A percentile compares a stretch with the other conserved stretches of the same genome.
phyloP scores from a whole-genome alignment of 2,888 invertebrate species.

The Smittia sp. region DNA sequence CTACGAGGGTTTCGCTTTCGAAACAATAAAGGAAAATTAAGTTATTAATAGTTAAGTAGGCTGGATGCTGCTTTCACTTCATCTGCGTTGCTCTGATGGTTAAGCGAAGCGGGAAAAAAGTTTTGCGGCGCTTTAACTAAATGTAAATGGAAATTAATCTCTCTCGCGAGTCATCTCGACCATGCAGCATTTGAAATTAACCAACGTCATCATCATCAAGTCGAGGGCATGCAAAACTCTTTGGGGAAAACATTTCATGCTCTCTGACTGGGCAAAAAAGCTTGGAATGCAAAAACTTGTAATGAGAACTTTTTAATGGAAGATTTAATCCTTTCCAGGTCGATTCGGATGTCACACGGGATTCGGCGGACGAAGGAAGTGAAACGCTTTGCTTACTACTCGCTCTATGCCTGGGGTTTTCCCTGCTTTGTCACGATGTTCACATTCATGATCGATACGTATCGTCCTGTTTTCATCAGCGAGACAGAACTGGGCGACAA shows the following conservation, averaged over 20 bases:
- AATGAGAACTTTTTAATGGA: too few relatives aligned
- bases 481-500: too few relatives aligned
- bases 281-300: background rate
- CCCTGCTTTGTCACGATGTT: constrained; percentile 57
- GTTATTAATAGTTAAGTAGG: too few relatives aligned
- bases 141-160: too few relatives aligned
- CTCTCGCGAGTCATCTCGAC: too few relatives aligned
- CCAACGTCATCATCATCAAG: background rate
- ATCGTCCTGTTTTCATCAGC: constrained; percentile 49
- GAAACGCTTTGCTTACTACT: constrained; percentile 64
- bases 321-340: constrained; percentile 50
- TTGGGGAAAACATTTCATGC: background rate
- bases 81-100: too few relatives aligned
- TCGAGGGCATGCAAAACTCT: background rate
- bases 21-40: too few relatives aligned
- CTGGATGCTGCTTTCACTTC: too few relatives aligned
- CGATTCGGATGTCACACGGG: constrained; percentile 55
- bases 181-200: too few relatives aligned
- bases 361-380: constrained; percentile 55
- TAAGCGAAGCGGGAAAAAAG: too few relatives aligned
- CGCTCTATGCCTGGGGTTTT: constrained; percentile 69
- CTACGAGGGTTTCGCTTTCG: too few relatives aligned
- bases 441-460: constrained; percentile 59
- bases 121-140: too few relatives aligned
- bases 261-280: background rate